Base-by-base conservation (phyloP, 2,888 invertebrate genomes). In the Ecdyonurus torrentis region DNA sequence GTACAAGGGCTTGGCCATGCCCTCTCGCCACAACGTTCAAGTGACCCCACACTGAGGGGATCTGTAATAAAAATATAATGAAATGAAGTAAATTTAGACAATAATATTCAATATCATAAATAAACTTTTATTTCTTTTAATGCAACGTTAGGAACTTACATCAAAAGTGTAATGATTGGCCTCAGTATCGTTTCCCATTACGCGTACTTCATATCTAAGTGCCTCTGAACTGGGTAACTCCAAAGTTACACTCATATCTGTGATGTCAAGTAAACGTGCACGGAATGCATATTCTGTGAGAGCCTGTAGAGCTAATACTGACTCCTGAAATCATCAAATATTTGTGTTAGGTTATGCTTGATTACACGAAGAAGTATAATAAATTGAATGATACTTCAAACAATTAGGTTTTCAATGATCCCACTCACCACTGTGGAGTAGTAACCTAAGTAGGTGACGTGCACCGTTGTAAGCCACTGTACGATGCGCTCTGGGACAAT, bases 1-100 rank as follows among this genome's bases (percentile, higher is more conserved):
- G 80, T 52, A 79, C 72, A 37, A 81, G 70, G 1, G 79, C 79
- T 65, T 79, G 72, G 1, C 81, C 81, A 3, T 77, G 74, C 55
- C 81, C 81, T 67, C 74, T 72, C 2, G 77, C 78, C 23, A 73
- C 70, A 1, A 79, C 74, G 65, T 76, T 74, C n/a, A 79, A 73
- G 67, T 77, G 77, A 24, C 80, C 79, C 75, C 76, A 81, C 1
- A 78, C 77, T 60, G 72, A 69, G 1, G 68, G 67, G 24, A 78
- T 68, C 77, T 77, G 67, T 2, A 69, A 67, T 66, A 20, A 62
- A 23, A 58, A 18, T 20, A 59, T 52, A n/a, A n/a, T n/a, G n/a
- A n/a, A n/a, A n/a, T n/a, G n/a, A n/a, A n/a, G n/a, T n/a, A n/a
- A n/a, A n/a, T n/a, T n/a, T n/a, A n/a, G n/a, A n/a, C n/a, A n/a